These are phyloP conservation scores for Ornithorhynchus anatinus DNA, from an alignment of 2,113 vertebrate genomes.

Conservation along the genomic window DNA sequence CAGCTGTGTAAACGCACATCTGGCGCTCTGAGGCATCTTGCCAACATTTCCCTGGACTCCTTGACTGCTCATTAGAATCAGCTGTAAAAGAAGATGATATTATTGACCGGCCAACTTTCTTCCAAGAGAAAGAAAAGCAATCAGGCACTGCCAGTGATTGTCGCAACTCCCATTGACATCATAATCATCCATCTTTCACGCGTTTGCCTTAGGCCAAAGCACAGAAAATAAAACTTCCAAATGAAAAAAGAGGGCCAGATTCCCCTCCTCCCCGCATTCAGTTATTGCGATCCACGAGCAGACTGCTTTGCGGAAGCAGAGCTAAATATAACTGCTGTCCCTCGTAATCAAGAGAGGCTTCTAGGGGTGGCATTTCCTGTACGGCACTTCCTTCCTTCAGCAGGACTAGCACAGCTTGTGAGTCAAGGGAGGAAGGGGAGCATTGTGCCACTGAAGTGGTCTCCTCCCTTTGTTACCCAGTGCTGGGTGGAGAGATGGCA, in stretches of 20 bases:
- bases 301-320: too few species aligned
- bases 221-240: background rate
- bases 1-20: constrained; percentile 51
- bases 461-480: too few species aligned
- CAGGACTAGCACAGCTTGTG: too few species aligned
- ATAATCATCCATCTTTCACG: background rate
- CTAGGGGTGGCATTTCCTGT: too few species aligned
- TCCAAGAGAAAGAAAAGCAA: constrained; percentile 22
- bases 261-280: too few species aligned
- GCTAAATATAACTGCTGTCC: too few species aligned
- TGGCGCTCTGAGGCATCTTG: constrained; percentile 34
- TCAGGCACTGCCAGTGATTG: constrained; percentile 5
- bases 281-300: too few species aligned
- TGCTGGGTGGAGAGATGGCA: too few species aligned
- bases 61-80: background rate
- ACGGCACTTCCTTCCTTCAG: too few species aligned
- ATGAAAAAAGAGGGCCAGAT: background rate
- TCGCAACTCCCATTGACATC: background rate
- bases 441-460: too few species aligned
- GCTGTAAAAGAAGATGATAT: background rate
- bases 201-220: background rate
- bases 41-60: constrained; percentile 13
- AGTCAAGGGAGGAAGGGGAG: too few species aligned
- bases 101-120: constrained; percentile 9
- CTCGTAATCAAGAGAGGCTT: too few species aligned